Conservation (phyloP, 2,888 invertebrate species). For the Aelia acuminata region DNA sequence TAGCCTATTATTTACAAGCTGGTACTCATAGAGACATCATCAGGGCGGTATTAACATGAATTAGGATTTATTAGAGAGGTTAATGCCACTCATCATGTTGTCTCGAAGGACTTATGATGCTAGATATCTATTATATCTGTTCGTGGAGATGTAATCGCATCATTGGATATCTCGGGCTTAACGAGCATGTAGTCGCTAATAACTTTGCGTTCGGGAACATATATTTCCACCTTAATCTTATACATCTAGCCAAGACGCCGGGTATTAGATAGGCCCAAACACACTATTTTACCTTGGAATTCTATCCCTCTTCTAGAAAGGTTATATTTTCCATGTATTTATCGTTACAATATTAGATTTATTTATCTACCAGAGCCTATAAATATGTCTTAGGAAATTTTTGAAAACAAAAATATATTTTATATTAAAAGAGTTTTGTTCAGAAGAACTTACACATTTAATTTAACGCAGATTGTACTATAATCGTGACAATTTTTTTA, state of each 20-base stretch:
- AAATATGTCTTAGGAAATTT: too few species aligned
- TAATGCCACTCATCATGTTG: constrained; percentile 6
- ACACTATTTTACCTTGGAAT: background rate
- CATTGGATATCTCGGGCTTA: background rate
- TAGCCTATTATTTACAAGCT: background rate
- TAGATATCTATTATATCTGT: background rate
- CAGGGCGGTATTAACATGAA: background rate
- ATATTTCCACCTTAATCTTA: background rate
- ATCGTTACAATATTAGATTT: background rate
- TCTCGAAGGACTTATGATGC: background rate
- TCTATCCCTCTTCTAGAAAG: background rate
- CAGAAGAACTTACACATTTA: too few species aligned
- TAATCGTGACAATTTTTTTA: too few species aligned
- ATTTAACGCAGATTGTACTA: too few species aligned
- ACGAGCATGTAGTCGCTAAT: constrained; percentile 19
- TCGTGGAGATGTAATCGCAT: constrained; percentile 20
- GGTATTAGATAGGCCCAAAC: background rate
- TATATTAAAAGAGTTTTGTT: too few species aligned
- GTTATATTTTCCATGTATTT: background rate
- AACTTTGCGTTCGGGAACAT: background rate
- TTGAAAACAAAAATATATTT: too few species aligned
- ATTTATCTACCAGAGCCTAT: background rate
- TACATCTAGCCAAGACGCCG: background rate
- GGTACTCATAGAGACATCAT: constrained; percentile 32
- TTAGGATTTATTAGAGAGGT: background rate